Base-by-base conservation (phyloP, 2,888 invertebrate genomes). In the Thecophora atra region DNA sequence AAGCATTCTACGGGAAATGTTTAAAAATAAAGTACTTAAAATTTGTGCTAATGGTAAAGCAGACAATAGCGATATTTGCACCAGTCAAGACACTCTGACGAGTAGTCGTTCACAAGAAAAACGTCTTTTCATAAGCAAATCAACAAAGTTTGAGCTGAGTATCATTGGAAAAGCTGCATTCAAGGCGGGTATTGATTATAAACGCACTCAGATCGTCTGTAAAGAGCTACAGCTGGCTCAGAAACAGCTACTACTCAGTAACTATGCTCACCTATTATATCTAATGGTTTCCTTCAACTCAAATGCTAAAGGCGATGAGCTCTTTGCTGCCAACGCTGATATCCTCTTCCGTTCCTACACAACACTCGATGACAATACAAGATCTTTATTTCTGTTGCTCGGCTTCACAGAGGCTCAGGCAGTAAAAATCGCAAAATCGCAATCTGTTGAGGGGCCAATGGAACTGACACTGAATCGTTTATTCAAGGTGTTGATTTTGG, bases 221-320 rank as follows among this genome's bases (percentile, higher is more conserved):
- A 87, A 88, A 8, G 97, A 97, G 83, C 87, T 98, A 73, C 88
- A 89, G 74, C 84, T 85, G 69, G 96, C 95, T 0, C 91, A 94
- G 76, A 88, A 89, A 64, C 91, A 92, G 64, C 87, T 98, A 71
- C 94, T 97, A 17, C 88, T 98, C 63, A 86, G 91, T 78, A 94
- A 94, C 77, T 90, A 92, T 81, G 89, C 97, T 51, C 98, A 99
- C 86, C 88, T 99, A 24, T 87, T 98, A 67, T 97, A 94, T 87
- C 88, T 98, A 44, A 92, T 97, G 0, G 79, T 85, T 13, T 78
- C 80, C 28, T 86, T 86, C 26, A 84, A 82, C 72, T 83, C 82
- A 0, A 84, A 82, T 71, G 80, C 80, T n/a, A 71, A 93, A 3
- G 84, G 82, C 3, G 82, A 84, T 71, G 96, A 24, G 94, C 95